These are phyloP conservation scores for Myripristis murdjan DNA, from an alignment of 2,797 vertebrate species.

Conservation along the genomic window DNA sequence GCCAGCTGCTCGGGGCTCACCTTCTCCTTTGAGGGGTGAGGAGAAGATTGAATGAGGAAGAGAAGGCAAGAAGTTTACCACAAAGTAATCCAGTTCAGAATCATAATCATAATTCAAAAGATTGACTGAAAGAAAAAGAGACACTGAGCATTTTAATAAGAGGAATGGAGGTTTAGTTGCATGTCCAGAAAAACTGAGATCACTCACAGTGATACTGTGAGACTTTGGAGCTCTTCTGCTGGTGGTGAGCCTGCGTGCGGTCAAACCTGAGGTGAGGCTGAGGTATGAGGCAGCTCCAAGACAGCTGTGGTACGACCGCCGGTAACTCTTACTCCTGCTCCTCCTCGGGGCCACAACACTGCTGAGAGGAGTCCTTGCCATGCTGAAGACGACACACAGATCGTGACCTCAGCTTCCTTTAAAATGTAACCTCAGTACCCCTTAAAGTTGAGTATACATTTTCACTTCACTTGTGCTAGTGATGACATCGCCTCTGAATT, in stretches of 20 bases:
- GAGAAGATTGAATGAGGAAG: not conserved
- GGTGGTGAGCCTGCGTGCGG: constrained; percentile 69
- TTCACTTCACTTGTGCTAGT: too few relatives aligned
- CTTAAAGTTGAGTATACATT: too few relatives aligned
- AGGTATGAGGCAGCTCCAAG: constrained; percentile 70
- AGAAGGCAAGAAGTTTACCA: not conserved
- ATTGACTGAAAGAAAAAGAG: too few relatives aligned
- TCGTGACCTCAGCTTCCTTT: not conserved
- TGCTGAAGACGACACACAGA: constrained; percentile 52
- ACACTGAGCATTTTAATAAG: too few relatives aligned
- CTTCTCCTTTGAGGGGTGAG: constrained; percentile 76
- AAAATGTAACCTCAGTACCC: too few relatives aligned
- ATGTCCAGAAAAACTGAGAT: not conserved
- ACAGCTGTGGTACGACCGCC: constrained; percentile 75
- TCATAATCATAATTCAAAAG: too few relatives aligned
- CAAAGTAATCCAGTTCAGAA: not conserved
- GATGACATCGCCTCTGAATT: too few relatives aligned
- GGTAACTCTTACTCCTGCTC: constrained; percentile 76
- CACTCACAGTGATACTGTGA: constrained; percentile 75
- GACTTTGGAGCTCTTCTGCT: constrained; percentile 73
- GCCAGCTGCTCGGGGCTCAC: constrained; percentile 79
- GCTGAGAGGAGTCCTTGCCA: constrained; percentile 62
- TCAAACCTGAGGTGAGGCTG: constrained; percentile 68
- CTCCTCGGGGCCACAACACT: constrained; percentile 49
- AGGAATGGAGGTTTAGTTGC: not conserved